Evolutionary conservation across 2,888 invertebrate species (phyloP).

Genomic region (Eupithecia tripunctaria): DNA sequence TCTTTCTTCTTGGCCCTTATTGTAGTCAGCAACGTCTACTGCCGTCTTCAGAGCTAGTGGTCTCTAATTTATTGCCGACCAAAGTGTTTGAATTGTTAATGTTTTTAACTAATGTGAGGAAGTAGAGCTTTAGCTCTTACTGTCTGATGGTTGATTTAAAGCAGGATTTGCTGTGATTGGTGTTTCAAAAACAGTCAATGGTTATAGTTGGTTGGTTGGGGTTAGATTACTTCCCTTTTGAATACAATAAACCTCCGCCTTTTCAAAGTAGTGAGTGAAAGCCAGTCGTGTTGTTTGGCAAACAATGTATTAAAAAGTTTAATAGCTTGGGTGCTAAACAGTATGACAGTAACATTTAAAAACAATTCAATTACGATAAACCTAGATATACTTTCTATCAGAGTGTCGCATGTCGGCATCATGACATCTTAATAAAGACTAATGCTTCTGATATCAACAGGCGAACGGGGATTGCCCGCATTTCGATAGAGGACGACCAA

Average conservation of each 20-base stretch:
- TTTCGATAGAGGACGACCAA: constrained; percentile 65
- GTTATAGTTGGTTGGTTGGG: neutral
- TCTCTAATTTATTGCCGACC: constrained; percentile 76
- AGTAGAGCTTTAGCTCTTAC: constrained; percentile 39
- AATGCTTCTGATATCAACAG: constrained; percentile 60
- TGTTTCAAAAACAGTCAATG: constrained; percentile 2
- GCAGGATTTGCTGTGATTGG: constrained; percentile 14
- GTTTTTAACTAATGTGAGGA: constrained; percentile 59
- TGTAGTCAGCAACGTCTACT: constrained; percentile 65
- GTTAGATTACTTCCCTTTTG: neutral
- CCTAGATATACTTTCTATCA: neutral
- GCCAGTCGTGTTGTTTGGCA: no score
- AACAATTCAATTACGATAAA: neutral
- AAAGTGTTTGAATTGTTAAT: constrained; percentile 82
- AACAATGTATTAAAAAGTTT: no score
- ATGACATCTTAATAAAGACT: constrained; percentile 43
- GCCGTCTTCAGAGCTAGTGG: constrained; percentile 74
- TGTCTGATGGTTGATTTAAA: constrained; percentile 30
- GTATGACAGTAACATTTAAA: no score
- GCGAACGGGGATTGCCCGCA: constrained; percentile 63
- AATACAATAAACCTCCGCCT: no score
- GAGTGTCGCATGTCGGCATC: constrained; percentile 29
- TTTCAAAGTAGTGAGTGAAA: no score
- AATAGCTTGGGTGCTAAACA: no score
- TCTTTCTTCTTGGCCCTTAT: constrained; percentile 45